These are phyloP conservation scores for Drosophila affinis DNA, from an alignment of 2,888 invertebrate species.

Conservation along the genomic window DNA sequence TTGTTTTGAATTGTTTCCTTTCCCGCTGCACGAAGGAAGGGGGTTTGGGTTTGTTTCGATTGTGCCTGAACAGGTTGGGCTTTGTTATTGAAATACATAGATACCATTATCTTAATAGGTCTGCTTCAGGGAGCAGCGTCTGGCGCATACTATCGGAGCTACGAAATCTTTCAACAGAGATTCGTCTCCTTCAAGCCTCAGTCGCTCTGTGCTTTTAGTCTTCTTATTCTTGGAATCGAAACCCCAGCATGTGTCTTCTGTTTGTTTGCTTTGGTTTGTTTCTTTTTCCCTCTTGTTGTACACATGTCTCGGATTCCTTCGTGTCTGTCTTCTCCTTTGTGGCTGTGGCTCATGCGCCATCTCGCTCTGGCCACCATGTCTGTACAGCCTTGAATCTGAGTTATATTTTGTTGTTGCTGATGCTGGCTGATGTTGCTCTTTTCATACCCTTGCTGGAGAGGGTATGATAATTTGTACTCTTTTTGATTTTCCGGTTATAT, in stretches of 20 bases:
- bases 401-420: constrained; percentile 9
- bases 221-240: constrained; percentile 46
- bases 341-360: background rate
- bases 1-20: constrained; percentile 24
- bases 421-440: background rate
- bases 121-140: constrained; percentile 1
- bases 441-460: background rate
- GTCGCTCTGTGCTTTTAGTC: constrained; percentile 3
- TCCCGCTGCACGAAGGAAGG: constrained; percentile 24
- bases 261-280: constrained; percentile 10
- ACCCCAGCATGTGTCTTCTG: constrained; percentile 47
- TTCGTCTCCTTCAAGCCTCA: constrained; percentile 31
- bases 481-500: too few species aligned
- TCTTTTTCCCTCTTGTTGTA: constrained; percentile 4
- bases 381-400: constrained; percentile 11
- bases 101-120: constrained; percentile 45
- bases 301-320: background rate
- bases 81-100: constrained; percentile 31
- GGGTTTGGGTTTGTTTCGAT: constrained; percentile 24
- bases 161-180: constrained; percentile 33
- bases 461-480: too few species aligned
- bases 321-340: background rate
- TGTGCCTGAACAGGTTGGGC: constrained; percentile 44
- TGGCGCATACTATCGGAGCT: constrained; percentile 17
- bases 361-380: constrained; percentile 22